Evolutionary conservation across 1,140 invertebrate genomes (phyloP).

Genomic region (Coptotermes formosanus): DNA sequence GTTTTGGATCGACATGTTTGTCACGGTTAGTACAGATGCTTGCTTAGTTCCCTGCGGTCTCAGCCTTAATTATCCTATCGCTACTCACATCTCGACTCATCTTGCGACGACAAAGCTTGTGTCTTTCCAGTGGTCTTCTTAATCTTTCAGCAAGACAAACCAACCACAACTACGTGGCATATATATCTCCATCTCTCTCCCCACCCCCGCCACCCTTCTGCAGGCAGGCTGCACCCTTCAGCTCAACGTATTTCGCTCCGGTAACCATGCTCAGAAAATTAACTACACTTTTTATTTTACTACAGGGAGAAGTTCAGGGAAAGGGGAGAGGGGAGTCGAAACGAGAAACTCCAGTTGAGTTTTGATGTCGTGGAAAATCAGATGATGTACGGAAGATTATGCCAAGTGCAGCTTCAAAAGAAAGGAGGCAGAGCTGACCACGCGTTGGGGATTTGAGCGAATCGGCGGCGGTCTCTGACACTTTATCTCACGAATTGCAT

Average conservation of each 20-base stretch:
- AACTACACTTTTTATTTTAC: slow-evolving; percentile 26
- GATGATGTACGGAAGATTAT: slow-evolving; percentile 25
- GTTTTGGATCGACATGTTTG: not conserved
- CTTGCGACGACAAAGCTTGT: slow-evolving; percentile 4
- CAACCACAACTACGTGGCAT: slow-evolving; percentile 26
- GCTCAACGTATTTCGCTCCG: slow-evolving; percentile 22
- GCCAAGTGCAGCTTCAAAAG: not conserved
- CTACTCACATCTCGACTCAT: slow-evolving; percentile 24
- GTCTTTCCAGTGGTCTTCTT: slow-evolving; percentile 26
- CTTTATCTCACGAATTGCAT: too few species aligned
- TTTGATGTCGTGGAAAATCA: slow-evolving; percentile 28
- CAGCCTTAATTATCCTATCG: slow-evolving; percentile 31
- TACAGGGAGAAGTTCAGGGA: not conserved
- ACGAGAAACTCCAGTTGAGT: slow-evolving; percentile 16
- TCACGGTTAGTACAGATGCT: slow-evolving; percentile 16
- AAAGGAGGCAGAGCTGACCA: not conserved
- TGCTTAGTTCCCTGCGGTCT: not conserved
- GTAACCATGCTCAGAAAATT: slow-evolving; percentile 23
- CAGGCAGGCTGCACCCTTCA: not conserved
- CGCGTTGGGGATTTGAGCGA: not conserved
- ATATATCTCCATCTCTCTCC: not conserved
- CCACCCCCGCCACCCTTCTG: too few species aligned
- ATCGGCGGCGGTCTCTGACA: not conserved
- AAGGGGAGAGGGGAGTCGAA: not conserved
- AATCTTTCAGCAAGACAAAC: slow-evolving; percentile 31